phyloP scores from a whole-genome alignment of 2,888 invertebrate genomes.

The Amphipoea oculea region DNA sequence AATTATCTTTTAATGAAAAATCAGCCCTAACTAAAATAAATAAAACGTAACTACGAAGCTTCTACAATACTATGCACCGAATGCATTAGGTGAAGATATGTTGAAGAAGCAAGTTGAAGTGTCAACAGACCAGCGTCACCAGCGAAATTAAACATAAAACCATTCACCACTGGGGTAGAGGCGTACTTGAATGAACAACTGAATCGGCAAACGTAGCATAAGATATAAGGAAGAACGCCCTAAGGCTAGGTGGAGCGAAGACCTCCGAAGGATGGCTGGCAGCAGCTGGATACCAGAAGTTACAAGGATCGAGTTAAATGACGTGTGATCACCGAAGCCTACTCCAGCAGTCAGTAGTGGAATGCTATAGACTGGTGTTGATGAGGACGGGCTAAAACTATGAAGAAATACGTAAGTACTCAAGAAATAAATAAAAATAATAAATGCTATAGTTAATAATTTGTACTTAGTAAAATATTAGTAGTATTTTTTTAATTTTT shows the following conservation, averaged over 20 bases:
- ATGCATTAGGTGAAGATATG: not conserved
- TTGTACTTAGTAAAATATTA: too few relatives aligned
- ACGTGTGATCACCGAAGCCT: not conserved
- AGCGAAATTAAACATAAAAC: not conserved
- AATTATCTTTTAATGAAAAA: too few relatives aligned
- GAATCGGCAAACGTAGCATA: not conserved
- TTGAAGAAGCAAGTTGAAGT: not conserved
- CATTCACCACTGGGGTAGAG: not conserved
- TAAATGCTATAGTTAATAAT: not conserved
- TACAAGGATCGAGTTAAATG: not conserved
- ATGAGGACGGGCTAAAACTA: not conserved
- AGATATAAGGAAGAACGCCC: not conserved
- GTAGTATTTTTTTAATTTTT: too few relatives aligned
- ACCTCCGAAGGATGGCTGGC: not conserved
- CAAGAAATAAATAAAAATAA: not conserved
- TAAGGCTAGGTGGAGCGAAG: not conserved
- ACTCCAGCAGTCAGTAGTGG: not conserved
- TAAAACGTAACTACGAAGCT: too few relatives aligned
- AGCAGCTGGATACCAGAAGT: not conserved
- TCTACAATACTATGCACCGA: too few relatives aligned
- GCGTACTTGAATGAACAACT: not conserved
- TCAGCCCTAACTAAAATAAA: too few relatives aligned
- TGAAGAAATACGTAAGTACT: not conserved
- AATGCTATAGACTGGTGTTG: not conserved
- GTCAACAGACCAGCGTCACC: not conserved